phyloP scores from a whole-genome alignment of 2,888 invertebrate genomes.

The Salticus scenicus region DNA sequence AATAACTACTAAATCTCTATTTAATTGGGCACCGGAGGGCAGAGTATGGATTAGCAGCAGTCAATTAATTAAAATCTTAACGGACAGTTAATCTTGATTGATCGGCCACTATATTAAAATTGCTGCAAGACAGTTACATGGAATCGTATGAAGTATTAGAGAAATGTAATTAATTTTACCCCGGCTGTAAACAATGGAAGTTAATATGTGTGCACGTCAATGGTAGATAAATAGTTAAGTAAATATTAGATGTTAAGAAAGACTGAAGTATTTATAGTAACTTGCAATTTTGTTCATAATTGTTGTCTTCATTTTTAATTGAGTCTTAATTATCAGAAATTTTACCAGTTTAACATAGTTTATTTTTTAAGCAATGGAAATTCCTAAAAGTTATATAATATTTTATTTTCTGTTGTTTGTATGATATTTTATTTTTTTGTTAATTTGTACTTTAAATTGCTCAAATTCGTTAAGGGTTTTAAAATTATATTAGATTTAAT shows the following conservation, averaged over 20 bases:
- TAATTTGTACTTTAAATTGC: too few species aligned
- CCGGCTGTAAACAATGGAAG: neutral
- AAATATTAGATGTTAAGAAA: neutral
- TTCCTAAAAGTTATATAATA: too few species aligned
- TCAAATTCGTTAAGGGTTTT: too few species aligned
- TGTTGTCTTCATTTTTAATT: neutral
- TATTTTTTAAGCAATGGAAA: too few species aligned
- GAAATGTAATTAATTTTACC: neutral
- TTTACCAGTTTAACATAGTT: neutral
- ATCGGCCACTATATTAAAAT: slow-evolving; percentile 53
- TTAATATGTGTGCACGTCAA: neutral
- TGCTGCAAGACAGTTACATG: slow-evolving; percentile 2
- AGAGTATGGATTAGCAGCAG: slow-evolving; percentile 33
- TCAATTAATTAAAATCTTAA: slow-evolving; percentile 56
- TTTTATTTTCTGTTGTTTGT: too few species aligned
- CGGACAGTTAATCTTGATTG: slow-evolving; percentile 58
- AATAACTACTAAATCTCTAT: slow-evolving; percentile 55
- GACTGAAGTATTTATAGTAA: neutral
- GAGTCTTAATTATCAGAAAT: neutral
- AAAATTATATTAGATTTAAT: too few species aligned
- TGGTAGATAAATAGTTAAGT: slow-evolving; percentile 11
- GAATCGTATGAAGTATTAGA: neutral
- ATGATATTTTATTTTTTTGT: too few species aligned
- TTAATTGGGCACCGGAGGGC: slow-evolving; percentile 50
- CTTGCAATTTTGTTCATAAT: neutral